Base-by-base conservation (phyloP, 2,888 invertebrate species). In the Metellina segmentata region DNA sequence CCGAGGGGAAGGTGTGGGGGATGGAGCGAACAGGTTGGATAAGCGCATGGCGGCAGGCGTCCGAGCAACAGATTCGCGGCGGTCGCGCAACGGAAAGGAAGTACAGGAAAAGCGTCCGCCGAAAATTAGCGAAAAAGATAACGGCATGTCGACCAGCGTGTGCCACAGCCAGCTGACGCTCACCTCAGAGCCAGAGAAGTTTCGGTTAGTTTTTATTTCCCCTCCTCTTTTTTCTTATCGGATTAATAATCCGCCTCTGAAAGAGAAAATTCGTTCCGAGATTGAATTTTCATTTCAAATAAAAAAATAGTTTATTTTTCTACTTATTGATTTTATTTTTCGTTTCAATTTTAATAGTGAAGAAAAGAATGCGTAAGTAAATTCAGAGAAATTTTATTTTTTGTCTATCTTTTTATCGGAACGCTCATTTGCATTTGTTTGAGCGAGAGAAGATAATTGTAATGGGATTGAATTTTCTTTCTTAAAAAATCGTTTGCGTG, bases 141-240 rank as follows among this genome's bases (percentile, higher is more conserved):
- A 69, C 81, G 75, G 74, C 11, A 92, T 92, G 91, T 81, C 88
- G 19, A 92, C 88, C 1, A 92, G 89, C 81, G 85, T 88, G 79
- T 78, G 91, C 8, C 91, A 92, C 34, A 92, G 91, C 74, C 91
- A 92, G 70, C 85, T 92, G 52, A 92, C 91, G 61, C 91, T 92
- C 16, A 92, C 91, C 7, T 92, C 91, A 6, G 91, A 89, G 79
- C 91, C 91, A 19, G 91, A 92, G 61, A 92, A 88, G 51, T 92
- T 92, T 20, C 53, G 81, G 91, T 92, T 16, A 89, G 91, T 91
- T 53, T 52, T 19, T 53, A 9, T 89, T n/a, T 51, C 19, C n/a
- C 9, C 48, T 77, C 6, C 13, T 77, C 48, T 48, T 82, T 70
- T 72, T 70, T 81, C 0, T 70, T 20, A 53, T 53, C 16, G 16